Evolutionary conservation across 2,113 vertebrate species (phyloP).

Genomic region (Salvelinus fontinalis): DNA sequence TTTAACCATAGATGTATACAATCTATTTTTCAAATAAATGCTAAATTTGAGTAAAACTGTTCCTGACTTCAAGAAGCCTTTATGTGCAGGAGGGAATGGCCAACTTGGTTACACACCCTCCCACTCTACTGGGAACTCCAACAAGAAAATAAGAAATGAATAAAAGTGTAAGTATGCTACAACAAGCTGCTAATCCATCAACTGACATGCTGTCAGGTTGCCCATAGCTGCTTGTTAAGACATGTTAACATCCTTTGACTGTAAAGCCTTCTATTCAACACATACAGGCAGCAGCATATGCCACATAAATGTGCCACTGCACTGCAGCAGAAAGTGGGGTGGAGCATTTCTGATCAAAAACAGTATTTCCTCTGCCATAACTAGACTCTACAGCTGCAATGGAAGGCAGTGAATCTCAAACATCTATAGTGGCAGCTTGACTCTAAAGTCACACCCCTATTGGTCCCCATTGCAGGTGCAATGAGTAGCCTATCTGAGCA

Average conservation of each 20-base stretch:
- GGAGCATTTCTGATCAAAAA: slow-evolving; percentile 3
- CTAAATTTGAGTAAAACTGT: too few species aligned
- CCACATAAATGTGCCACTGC: slow-evolving; percentile 10
- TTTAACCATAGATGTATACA: too few species aligned
- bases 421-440: not conserved
- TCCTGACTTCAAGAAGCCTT: too few species aligned
- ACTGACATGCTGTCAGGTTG: not conserved
- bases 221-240: not conserved
- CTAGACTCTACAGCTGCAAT: not conserved
- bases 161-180: not conserved
- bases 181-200: not conserved
- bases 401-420: not conserved
- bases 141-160: too few species aligned
- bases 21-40: too few species aligned
- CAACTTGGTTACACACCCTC: too few species aligned
- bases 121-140: too few species aligned
- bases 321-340: slow-evolving; percentile 21
- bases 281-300: not conserved
- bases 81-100: too few species aligned
- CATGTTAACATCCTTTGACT: not conserved
- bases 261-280: not conserved
- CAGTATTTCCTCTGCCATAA: not conserved
- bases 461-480: not conserved
- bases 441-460: not conserved
- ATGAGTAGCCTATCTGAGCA: too few species aligned